Evolutionary conservation across 2,888 invertebrate genomes (phyloP).

Genomic region (Bellardia pandia): DNA sequence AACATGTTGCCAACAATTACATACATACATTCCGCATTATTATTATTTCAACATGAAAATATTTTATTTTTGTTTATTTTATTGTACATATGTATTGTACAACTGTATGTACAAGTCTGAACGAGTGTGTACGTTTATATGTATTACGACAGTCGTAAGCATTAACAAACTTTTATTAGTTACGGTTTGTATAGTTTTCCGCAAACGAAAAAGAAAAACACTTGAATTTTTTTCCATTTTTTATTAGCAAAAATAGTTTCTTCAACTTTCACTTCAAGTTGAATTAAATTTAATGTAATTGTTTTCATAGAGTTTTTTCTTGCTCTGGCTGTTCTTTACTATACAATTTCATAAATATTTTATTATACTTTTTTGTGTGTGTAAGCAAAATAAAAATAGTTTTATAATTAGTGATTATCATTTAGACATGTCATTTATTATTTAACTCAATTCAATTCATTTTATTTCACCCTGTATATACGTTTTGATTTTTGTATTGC

Average conservation of each 20-base stretch:
- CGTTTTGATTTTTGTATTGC: no score
- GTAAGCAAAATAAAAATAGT: background rate
- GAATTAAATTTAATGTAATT: slow-evolving; percentile 40
- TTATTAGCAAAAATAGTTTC: slow-evolving; percentile 29
- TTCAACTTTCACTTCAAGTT: slow-evolving; percentile 41
- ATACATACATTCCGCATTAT: slow-evolving; percentile 2
- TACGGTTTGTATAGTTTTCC: slow-evolving; percentile 53
- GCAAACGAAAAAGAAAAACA: slow-evolving; percentile 32
- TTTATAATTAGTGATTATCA: slow-evolving; percentile 3
- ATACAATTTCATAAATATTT: slow-evolving; percentile 5
- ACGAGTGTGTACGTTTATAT: background rate
- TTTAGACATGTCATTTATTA: background rate
- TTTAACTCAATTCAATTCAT: background rate
- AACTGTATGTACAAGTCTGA: background rate
- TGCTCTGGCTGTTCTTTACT: background rate
- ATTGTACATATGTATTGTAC: background rate
- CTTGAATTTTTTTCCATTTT: slow-evolving; percentile 15
- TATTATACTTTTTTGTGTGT: background rate
- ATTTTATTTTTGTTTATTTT: background rate
- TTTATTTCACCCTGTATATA: no score
- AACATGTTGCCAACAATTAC: slow-evolving; percentile 38
- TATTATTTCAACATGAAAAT: slow-evolving; percentile 26
- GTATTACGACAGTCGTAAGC: slow-evolving; percentile 13
- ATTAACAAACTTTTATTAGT: slow-evolving; percentile 57
- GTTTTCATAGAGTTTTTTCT: slow-evolving; percentile 7